Percentiles rank a stretch among this genome's conserved stretches.
Conservation (phyloP, 2,888 invertebrate species). For the Polydrusus tereticollis region DNA sequence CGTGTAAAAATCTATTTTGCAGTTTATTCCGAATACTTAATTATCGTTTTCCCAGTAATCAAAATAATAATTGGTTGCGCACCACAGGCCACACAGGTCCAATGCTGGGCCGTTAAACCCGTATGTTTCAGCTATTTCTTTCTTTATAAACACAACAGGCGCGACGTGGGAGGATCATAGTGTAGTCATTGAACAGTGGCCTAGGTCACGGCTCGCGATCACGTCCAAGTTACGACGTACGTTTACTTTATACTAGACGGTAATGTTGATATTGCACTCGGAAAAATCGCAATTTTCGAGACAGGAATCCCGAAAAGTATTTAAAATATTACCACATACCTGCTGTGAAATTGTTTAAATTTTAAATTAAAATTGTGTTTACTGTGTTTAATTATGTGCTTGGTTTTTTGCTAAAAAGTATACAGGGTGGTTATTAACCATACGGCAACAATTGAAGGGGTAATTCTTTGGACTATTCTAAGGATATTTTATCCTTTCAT, state of each 20-base stretch:
- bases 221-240: slow-evolving; percentile 25
- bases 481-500: too few species aligned
- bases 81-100: slow-evolving; percentile 22
- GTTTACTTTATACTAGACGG: slow-evolving; percentile 7
- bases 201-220: slow-evolving; percentile 60
- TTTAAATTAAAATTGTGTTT: too few species aligned
- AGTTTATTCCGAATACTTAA: slow-evolving; percentile 9
- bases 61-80: slow-evolving; percentile 21
- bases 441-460: too few species aligned
- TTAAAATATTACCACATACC: too few species aligned
- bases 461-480: too few species aligned
- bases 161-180: slow-evolving; percentile 59
- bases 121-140: slow-evolving; percentile 30
- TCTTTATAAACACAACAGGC: slow-evolving; percentile 33
- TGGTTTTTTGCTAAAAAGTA: too few species aligned
- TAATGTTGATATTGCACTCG: not conserved
- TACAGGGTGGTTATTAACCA: too few species aligned
- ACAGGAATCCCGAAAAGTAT: too few species aligned
- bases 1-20: slow-evolving; percentile 4
- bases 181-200: slow-evolving; percentile 62
- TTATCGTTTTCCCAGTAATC: slow-evolving; percentile 13
- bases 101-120: slow-evolving; percentile 34
- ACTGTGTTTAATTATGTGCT: too few species aligned
- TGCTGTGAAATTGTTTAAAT: too few species aligned
- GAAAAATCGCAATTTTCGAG: not conserved